These are phyloP conservation scores for Bagarius yarrelli DNA, from an alignment of 2,113 vertebrate species.

Conservation along the genomic window DNA sequence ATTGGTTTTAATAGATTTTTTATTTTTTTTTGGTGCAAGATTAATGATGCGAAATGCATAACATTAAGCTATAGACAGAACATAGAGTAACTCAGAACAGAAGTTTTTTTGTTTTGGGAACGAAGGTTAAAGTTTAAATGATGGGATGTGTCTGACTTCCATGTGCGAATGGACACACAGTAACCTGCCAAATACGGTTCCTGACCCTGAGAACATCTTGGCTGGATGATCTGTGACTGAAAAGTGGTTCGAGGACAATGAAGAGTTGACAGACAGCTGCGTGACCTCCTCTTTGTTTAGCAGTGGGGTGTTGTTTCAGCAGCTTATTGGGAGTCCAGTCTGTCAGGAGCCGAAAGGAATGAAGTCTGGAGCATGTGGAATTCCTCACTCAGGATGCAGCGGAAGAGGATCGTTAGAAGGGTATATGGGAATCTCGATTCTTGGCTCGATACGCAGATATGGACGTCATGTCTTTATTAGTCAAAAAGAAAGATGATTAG, in stretches of 20 bases:
- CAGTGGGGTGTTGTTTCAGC: constrained; percentile 38
- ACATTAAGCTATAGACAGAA: background rate
- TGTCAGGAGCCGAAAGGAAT: constrained; percentile 31
- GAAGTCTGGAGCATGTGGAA: constrained; percentile 7
- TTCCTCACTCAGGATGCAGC: background rate
- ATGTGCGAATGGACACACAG: background rate
- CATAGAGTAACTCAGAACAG: background rate
- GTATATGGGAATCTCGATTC: background rate
- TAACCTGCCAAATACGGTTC: constrained; percentile 16
- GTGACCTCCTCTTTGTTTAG: constrained; percentile 29
- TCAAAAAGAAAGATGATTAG: background rate
- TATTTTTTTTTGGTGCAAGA: background rate
- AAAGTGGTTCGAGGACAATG: background rate
- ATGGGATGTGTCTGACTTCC: background rate
- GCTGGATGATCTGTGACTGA: background rate
- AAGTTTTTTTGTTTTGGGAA: background rate
- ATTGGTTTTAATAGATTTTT: background rate
- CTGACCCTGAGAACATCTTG: background rate
- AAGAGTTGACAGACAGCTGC: background rate
- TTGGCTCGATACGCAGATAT: background rate
- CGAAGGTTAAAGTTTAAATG: constrained; percentile 3
- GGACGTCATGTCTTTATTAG: background rate
- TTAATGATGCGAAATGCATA: background rate
- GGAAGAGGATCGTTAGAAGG: background rate
- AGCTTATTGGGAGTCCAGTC: background rate